Evolutionary conservation across 2,797 vertebrate genomes (phyloP).

Genomic region (Streptopelia turtur): DNA sequence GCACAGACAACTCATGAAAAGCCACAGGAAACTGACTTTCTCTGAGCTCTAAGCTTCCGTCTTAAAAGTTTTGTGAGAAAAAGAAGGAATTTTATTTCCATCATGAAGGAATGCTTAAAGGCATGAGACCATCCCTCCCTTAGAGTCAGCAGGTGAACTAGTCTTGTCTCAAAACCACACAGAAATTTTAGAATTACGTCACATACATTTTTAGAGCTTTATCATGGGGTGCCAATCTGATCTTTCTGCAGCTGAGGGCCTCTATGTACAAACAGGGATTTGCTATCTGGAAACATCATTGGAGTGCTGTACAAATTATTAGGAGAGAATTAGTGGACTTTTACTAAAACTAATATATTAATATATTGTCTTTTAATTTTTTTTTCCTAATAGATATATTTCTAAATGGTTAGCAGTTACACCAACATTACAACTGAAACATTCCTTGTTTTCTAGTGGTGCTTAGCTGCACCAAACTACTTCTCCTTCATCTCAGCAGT

Average conservation of each 20-base stretch:
- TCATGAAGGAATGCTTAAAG: neutral
- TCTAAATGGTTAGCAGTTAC: neutral
- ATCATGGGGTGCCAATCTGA: neutral
- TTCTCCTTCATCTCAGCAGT: neutral
- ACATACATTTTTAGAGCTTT: neutral
- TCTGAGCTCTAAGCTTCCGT: neutral
- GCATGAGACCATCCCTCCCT: neutral
- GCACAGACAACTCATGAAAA: neutral
- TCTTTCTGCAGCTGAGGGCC: neutral
- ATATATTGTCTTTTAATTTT: neutral
- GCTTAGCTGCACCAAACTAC: neutral
- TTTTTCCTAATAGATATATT: neutral
- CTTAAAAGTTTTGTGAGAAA: neutral
- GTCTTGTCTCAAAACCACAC: neutral
- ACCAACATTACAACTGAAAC: neutral
- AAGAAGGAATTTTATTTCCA: neutral
- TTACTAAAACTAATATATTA: neutral
- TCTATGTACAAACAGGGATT: neutral
- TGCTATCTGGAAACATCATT: neutral
- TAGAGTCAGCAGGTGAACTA: neutral
- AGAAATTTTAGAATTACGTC: neutral
- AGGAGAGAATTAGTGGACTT: neutral
- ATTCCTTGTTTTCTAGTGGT: neutral
- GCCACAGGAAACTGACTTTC: neutral
- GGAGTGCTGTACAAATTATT: neutral